Conservation (phyloP, 2,113 vertebrate species). For the Cochlearius cochlearius region DNA sequence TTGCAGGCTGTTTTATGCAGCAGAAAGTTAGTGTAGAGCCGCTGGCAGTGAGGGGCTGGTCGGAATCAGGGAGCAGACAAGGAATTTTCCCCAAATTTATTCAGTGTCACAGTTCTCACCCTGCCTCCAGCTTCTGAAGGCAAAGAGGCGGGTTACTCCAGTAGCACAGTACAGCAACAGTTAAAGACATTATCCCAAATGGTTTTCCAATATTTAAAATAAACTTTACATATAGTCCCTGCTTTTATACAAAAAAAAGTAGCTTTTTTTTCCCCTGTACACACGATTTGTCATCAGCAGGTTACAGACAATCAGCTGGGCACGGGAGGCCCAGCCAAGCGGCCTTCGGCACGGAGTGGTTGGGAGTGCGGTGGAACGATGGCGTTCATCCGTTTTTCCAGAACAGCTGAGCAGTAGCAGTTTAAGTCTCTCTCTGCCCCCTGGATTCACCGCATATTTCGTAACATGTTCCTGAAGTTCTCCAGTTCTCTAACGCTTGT, state of each 20-base stretch:
- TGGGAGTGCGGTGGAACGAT: neutral
- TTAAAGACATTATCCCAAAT: neutral
- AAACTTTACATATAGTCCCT: neutral
- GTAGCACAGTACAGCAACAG: neutral
- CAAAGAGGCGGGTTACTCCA: neutral
- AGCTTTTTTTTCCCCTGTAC: neutral
- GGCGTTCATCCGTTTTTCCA: neutral
- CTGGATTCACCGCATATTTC: slow-evolving; percentile 56
- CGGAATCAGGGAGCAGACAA: neutral
- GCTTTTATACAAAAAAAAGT: neutral
- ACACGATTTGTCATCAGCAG: slow-evolving; percentile 2
- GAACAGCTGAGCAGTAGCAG: neutral
- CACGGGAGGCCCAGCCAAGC: neutral
- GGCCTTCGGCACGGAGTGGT: neutral
- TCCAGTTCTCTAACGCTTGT: slow-evolving; percentile 90
- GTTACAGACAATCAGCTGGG: neutral
- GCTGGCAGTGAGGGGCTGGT: neutral
- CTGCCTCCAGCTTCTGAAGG: neutral
- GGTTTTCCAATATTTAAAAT: neutral
- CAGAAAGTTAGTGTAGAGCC: neutral
- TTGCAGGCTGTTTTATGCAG: neutral
- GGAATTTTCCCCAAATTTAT: slow-evolving; percentile 1
- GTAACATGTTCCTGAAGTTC: slow-evolving; percentile 83
- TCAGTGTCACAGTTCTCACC: neutral
- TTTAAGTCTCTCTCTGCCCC: neutral